These are phyloP conservation scores for Planiliza haematocheilus DNA, from an alignment of 2,113 vertebrate species.

Conservation along the genomic window DNA sequence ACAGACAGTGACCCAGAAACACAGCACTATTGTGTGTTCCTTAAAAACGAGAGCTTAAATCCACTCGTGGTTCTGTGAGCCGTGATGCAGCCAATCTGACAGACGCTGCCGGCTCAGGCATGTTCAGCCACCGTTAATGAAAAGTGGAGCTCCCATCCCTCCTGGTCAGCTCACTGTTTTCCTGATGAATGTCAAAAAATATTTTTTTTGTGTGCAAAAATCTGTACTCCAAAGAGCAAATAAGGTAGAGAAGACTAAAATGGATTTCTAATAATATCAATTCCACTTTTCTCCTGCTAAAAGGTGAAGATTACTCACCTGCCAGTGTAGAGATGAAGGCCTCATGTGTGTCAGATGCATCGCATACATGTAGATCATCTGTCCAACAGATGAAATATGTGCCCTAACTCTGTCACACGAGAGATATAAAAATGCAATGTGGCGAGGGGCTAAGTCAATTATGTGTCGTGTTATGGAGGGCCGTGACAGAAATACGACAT, in stretches of 20 bases:
- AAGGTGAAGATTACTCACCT: constrained; percentile 1
- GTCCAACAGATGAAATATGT: constrained; percentile 51
- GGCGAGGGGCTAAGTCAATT: constrained; percentile 45
- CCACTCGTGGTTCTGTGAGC: constrained; percentile 49
- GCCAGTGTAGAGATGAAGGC: constrained; percentile 9
- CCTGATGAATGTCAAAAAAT: constrained; percentile 61
- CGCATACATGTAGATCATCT: constrained; percentile 44
- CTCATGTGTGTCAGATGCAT: constrained; percentile 19
- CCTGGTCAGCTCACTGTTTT: constrained; percentile 60
- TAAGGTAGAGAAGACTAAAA: constrained; percentile 22
- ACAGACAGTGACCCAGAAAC: constrained; percentile 43
- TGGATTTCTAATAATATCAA: constrained; percentile 5
- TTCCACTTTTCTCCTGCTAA: background rate
- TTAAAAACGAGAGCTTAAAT: constrained; percentile 32
- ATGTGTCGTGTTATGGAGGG: constrained; percentile 24
- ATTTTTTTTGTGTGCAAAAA: constrained; percentile 22
- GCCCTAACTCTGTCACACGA: constrained; percentile 34
- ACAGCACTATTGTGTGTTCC: constrained; percentile 23
- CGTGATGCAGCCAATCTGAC: constrained; percentile 60
- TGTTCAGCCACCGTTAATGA: constrained; percentile 73
- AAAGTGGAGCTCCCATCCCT: constrained; percentile 63
- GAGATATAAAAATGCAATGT: constrained; percentile 58
- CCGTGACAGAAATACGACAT: constrained; percentile 63
- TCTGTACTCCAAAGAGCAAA: constrained; percentile 6
- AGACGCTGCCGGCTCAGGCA: constrained; percentile 45